These are phyloP conservation scores for Hermaeophaga mercurialis DNA, from an alignment of 2,888 invertebrate species.

Conservation along the genomic window DNA sequence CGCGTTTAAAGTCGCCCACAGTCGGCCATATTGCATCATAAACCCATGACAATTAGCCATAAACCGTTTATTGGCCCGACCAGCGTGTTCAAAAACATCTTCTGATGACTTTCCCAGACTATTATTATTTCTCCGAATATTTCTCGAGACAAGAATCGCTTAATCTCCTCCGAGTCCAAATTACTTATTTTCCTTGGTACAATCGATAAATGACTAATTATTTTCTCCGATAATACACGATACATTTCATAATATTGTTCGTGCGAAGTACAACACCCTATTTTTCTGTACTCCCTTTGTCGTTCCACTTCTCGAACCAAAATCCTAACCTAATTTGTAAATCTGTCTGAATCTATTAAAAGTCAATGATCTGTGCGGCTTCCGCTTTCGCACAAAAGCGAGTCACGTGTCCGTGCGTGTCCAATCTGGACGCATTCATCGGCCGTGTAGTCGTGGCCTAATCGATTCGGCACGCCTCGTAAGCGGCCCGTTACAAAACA, in stretches of 20 bases:
- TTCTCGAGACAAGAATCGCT: no score
- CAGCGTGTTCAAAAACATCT: constrained; percentile 47
- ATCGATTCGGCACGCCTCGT: constrained; percentile 55
- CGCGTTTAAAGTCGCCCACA: constrained; percentile 56
- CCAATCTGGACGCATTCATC: constrained; percentile 58
- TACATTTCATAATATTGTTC: no score
- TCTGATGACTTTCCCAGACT: constrained; percentile 36
- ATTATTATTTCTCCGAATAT: neutral
- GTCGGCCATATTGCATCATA: constrained; percentile 59
- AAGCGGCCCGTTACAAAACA: constrained; percentile 52
- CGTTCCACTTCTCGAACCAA: no score
- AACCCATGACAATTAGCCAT: constrained; percentile 60
- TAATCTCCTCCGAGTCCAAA: no score
- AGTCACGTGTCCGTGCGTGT: constrained; percentile 66
- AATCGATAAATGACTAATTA: no score
- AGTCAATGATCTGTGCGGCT: constrained; percentile 43
- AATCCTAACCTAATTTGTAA: constrained; percentile 27
- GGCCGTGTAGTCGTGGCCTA: constrained; percentile 48
- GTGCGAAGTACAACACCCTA: no score
- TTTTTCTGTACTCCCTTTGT: no score
- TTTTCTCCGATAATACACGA: no score
- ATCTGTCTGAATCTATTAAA: constrained; percentile 36
- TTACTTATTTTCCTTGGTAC: no score
- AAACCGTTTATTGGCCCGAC: constrained; percentile 56
- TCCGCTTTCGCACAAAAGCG: constrained; percentile 37